phyloP scores from a whole-genome alignment of 2,888 invertebrate genomes.

The Epirrhoe tristata region DNA sequence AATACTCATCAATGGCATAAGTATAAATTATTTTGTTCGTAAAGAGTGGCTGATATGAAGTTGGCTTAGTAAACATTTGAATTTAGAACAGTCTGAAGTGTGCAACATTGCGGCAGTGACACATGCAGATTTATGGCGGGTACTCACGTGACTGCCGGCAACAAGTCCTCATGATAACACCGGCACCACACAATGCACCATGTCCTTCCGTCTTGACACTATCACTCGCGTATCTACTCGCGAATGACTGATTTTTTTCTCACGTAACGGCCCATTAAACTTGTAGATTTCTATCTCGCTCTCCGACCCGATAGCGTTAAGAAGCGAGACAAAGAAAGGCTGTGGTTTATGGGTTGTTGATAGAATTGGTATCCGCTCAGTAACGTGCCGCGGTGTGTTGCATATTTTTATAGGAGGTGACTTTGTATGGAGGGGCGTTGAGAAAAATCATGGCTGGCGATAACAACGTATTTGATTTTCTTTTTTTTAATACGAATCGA shows the following conservation, averaged over 20 bases:
- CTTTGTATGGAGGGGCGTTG: slow-evolving; percentile 64
- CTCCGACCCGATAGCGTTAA: slow-evolving; percentile 70
- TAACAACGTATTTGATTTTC: not conserved
- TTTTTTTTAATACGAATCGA: not conserved
- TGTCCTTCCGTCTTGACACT: slow-evolving; percentile 79
- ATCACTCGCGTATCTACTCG: slow-evolving; percentile 84
- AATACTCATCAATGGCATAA: not conserved
- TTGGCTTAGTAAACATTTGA: slow-evolving; percentile 13
- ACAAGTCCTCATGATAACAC: slow-evolving; percentile 58
- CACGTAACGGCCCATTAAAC: slow-evolving; percentile 85
- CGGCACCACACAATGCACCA: slow-evolving; percentile 69
- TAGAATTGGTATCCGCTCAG: slow-evolving; percentile 85
- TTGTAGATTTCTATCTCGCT: slow-evolving; percentile 85
- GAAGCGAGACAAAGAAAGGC: slow-evolving; percentile 85
- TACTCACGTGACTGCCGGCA: slow-evolving; percentile 65
- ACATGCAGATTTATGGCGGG: slow-evolving; percentile 22
- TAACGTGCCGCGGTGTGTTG: slow-evolving; percentile 82
- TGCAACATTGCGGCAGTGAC: slow-evolving; percentile 26
- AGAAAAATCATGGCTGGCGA: slow-evolving; percentile 28
- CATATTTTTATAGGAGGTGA: slow-evolving; percentile 77
- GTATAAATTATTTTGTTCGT: not conserved
- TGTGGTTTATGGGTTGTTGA: slow-evolving; percentile 86
- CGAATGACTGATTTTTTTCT: slow-evolving; percentile 86
- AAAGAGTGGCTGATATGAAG: not conserved
- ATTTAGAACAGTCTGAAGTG: slow-evolving; percentile 23